Base-by-base conservation (phyloP, 2,888 invertebrate genomes). In the Lycaena phlaeas region DNA sequence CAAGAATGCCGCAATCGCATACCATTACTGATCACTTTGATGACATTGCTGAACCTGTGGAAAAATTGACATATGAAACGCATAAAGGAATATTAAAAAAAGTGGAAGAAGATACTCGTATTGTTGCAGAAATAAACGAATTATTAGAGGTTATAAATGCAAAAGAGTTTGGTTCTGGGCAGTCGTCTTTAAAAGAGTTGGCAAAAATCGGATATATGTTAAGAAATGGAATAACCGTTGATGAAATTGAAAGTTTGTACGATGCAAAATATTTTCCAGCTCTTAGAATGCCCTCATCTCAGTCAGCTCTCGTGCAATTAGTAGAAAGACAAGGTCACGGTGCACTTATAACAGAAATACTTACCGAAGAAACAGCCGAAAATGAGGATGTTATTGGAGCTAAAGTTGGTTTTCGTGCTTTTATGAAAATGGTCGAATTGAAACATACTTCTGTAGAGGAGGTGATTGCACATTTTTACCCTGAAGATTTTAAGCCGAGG, bases 301-400 rank as follows among this genome's bases (percentile, higher is more conserved):
- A 95, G 69, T 92, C 92, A 18, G 94, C 95, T 6, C 74, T 95
- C 57, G 94, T 95, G 5, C 91, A 92, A 54, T 85, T 95, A 37
- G 94, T 95, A 0, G 95, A 95, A 68, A 86, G 94, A 17, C 90
- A 92, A 68, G 94, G 95, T 1, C 90, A 93, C 56, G 92, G 92
- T 1, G 88, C 93, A 1, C 73, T 95, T 14, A 93, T 95, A 43
- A 90, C 93, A 0, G 91, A 94, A 69, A 92, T 94, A 37, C 81
- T 94, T 38, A 91, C 92, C 0, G 93, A 94, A 73, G 93, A 93
- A 64, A 90, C 91, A 0, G 87, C 91, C 1, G 88, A 91, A 38
- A 93, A 93, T 62, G 93, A 94, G 65, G 89, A 90, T 41, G 77
- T 90, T 14, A 86, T 93, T 14, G 93, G 92, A 2, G 90, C 92